phyloP scores from a whole-genome alignment of 2,888 invertebrate species.

The Volucella inflata region DNA sequence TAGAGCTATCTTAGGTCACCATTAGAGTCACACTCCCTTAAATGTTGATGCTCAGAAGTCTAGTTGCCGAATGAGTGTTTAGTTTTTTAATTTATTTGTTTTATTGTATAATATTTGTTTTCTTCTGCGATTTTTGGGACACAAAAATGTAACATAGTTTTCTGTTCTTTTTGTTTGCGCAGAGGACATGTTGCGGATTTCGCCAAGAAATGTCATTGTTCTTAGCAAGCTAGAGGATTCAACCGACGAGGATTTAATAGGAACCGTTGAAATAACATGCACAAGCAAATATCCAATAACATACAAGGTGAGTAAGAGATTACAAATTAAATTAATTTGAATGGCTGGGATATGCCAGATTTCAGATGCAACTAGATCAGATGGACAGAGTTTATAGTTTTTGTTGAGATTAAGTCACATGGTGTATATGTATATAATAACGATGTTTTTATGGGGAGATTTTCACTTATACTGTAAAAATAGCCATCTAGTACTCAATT shows the following conservation, averaged over 20 bases:
- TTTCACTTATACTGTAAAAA: no score
- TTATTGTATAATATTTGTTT: neutral
- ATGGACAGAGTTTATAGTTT: no score
- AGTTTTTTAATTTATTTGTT: constrained; percentile 18
- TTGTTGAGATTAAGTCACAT: no score
- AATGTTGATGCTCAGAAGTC: constrained; percentile 17
- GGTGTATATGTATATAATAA: no score
- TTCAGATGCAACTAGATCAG: neutral
- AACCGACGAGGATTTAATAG: constrained; percentile 87
- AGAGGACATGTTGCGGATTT: constrained; percentile 86
- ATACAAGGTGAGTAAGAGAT: constrained; percentile 86
- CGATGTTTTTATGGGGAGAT: no score
- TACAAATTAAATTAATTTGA: no score
- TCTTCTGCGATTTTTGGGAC: constrained; percentile 7
- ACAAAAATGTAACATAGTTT: neutral
- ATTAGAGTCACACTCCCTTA: constrained; percentile 30
- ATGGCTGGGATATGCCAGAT: neutral
- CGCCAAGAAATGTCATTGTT: constrained; percentile 88
- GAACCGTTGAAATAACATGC: constrained; percentile 89
- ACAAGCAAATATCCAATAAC: constrained; percentile 86
- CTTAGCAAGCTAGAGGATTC: constrained; percentile 85
- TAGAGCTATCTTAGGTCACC: constrained; percentile 62
- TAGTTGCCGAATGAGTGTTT: constrained; percentile 25
- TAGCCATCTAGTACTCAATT: no score
- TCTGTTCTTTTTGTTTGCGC: constrained; percentile 31